Evolutionary conservation across 2,113 vertebrate genomes (phyloP).

Genomic region (Boulengeromyrus knoepffleri): DNA sequence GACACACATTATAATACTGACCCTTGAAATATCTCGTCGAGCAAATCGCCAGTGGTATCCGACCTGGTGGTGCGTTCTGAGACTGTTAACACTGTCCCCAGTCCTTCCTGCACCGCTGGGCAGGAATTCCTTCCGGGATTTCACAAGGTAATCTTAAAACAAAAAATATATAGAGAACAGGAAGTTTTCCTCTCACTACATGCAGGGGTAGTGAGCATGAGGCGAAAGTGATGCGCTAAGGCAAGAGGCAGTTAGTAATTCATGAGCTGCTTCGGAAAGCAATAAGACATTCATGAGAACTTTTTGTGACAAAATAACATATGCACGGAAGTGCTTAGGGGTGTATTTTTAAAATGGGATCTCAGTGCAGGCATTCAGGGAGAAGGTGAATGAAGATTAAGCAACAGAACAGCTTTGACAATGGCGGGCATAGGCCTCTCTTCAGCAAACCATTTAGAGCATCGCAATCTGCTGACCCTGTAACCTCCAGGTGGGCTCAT

Average conservation of each 20-base stretch:
- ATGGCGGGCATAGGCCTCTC: background rate
- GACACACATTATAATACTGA: background rate
- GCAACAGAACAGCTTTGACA: background rate
- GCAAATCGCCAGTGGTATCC: background rate
- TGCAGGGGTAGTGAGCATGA: slow-evolving; percentile 14
- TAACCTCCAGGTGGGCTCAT: background rate
- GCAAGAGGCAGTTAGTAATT: slow-evolving; percentile 49
- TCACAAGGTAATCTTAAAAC: background rate
- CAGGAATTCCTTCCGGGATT: background rate
- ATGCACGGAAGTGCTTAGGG: slow-evolving; percentile 48
- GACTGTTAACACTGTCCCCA: background rate
- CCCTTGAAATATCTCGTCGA: background rate
- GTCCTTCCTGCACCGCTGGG: background rate
- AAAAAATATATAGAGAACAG: background rate
- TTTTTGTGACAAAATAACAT: slow-evolving; percentile 53
- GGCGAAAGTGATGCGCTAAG: slow-evolving; percentile 39
- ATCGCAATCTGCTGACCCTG: background rate
- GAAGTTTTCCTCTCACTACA: background rate
- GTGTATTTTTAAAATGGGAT: slow-evolving; percentile 46
- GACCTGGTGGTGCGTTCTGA: background rate
- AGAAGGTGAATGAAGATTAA: slow-evolving; percentile 42
- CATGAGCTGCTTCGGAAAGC: slow-evolving; percentile 41
- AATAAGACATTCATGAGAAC: slow-evolving; percentile 60
- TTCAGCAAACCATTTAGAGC: background rate
- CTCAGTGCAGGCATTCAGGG: slow-evolving; percentile 40